phyloP scores from a whole-genome alignment of 2,113 vertebrate genomes.

The Malurus elegans region DNA sequence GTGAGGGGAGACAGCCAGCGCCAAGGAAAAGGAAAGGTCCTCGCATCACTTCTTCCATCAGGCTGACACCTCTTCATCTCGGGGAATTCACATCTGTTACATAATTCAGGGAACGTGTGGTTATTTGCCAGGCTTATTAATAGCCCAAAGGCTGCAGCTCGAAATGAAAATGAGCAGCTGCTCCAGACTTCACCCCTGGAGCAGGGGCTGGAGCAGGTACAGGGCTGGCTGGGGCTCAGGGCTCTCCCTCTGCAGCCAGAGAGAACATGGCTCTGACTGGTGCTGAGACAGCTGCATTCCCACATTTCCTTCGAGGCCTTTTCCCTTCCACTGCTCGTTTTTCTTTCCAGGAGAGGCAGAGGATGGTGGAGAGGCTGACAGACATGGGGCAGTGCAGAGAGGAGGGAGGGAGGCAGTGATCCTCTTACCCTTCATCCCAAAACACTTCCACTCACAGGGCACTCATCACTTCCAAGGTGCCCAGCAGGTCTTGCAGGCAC shows the following conservation, averaged over 20 bases:
- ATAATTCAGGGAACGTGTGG: conserved; percentile 43
- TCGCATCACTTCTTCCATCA: conserved; percentile 53
- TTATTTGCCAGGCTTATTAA: conserved; percentile 59
- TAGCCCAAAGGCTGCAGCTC: conserved; percentile 5
- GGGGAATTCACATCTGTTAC: conserved; percentile 51
- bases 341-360: not conserved
- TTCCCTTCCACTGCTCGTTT: not conserved
- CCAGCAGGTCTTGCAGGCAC: not conserved
- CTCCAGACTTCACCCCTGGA: conserved; percentile 54
- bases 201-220: conserved; percentile 21
- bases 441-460: not conserved
- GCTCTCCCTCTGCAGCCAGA: not conserved
- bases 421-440: not conserved
- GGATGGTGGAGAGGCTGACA: not conserved
- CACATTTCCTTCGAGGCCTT: not conserved
- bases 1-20: not conserved
- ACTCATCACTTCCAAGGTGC: not conserved
- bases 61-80: conserved; percentile 56
- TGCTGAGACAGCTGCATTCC: not conserved
- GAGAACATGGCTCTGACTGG: not conserved
- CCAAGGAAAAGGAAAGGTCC: conserved; percentile 4
- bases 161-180: conserved; percentile 38
- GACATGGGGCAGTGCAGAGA: not conserved
- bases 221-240: not conserved
- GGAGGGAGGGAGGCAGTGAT: not conserved